phyloP scores from a whole-genome alignment of 2,113 vertebrate genomes.

The Trochalopteron elliotii region DNA sequence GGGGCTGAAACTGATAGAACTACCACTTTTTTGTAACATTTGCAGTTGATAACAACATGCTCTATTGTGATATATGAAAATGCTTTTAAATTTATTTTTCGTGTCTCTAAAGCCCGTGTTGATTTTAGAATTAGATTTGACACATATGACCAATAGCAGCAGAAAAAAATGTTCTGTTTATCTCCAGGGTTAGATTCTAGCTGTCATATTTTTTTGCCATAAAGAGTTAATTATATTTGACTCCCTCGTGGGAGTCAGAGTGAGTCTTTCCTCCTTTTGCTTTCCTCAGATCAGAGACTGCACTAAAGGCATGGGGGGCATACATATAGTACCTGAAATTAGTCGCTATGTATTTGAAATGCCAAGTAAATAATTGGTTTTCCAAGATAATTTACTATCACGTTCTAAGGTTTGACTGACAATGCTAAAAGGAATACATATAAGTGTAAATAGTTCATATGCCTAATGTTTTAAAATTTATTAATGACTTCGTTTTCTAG shows the following conservation, averaged over 20 bases:
- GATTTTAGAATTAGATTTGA: background rate
- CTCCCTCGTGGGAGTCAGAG: background rate
- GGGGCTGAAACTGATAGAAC: background rate
- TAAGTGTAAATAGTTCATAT: background rate
- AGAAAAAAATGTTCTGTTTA: background rate
- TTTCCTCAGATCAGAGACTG: background rate
- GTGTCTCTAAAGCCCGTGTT: background rate
- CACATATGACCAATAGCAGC: background rate
- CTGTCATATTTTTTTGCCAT: background rate
- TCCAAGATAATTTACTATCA: background rate
- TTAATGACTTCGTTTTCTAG: background rate
- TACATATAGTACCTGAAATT: background rate
- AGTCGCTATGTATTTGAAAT: background rate
- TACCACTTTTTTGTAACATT: background rate
- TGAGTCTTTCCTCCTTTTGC: background rate
- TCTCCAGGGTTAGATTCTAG: background rate
- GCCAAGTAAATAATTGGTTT: background rate
- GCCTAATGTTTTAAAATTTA: background rate
- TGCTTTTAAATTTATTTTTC: background rate
- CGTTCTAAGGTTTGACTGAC: background rate
- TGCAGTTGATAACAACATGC: background rate
- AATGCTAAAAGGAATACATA: background rate
- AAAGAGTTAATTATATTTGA: background rate
- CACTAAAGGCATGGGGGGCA: background rate
- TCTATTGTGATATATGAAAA: background rate